Evolutionary conservation across 2,113 vertebrate genomes (phyloP).

Genomic region (Leiothrix lutea): DNA sequence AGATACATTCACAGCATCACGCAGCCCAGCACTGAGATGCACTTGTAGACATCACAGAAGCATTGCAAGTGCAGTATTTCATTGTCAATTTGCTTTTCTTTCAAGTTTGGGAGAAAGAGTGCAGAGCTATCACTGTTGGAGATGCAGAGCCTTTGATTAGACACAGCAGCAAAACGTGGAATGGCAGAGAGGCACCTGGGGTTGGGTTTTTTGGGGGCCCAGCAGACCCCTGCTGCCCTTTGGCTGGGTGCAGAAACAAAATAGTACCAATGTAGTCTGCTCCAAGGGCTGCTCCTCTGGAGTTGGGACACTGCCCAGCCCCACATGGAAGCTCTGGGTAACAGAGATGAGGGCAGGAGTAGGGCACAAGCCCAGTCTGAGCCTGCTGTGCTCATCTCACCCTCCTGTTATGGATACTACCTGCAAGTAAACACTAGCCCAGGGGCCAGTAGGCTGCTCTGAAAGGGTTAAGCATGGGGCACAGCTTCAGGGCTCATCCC

Average conservation of each 20-base stretch:
- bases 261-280: not conserved
- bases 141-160: not conserved
- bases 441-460: rapidly evolving
- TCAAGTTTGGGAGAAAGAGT: not conserved
- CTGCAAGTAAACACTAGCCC: not conserved
- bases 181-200: not conserved
- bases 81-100: not conserved
- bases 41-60: not conserved
- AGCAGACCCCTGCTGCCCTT: not conserved
- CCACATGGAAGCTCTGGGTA: not conserved
- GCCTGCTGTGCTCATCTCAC: not conserved
- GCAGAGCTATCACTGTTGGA: not conserved
- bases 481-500: conserved; percentile 26
- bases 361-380: not conserved
- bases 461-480: conserved; percentile 36
- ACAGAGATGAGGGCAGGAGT: not conserved
- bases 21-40: not conserved
- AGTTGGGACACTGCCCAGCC: not conserved
- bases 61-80: not conserved
- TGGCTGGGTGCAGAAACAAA: not conserved
- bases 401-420: rapidly evolving
- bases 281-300: not conserved
- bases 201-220: not conserved
- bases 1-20: not conserved
- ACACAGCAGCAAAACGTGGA: not conserved